A percentile compares a stretch with the other conserved stretches of the same genome.
phyloP scores from a whole-genome alignment of 2,797 vertebrate species.

The Uromys caudimaculatus region DNA sequence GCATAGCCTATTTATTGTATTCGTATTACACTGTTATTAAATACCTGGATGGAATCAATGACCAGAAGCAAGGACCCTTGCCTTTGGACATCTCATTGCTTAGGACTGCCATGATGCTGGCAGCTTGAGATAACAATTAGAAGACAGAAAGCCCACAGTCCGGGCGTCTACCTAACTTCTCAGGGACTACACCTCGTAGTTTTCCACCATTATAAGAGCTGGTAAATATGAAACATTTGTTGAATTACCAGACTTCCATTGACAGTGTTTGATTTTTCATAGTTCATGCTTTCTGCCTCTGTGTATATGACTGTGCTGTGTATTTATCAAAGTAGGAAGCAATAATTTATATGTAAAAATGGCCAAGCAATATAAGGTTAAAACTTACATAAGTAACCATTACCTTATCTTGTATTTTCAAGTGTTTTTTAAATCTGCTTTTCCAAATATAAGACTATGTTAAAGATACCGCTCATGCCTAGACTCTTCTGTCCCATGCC shows the following conservation, averaged over 20 bases:
- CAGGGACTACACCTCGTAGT: constrained; percentile 89
- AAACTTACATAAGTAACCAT: constrained; percentile 87
- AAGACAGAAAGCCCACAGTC: constrained; percentile 79
- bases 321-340: constrained; percentile 92
- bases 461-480: constrained; percentile 79
- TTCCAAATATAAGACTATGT: constrained; percentile 89
- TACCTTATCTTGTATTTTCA: constrained; percentile 89
- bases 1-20: constrained; percentile 89
- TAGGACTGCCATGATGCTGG: constrained; percentile 78
- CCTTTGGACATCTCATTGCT: constrained; percentile 70
- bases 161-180: constrained; percentile 88
- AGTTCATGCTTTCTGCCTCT: constrained; percentile 89
- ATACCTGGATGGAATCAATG: constrained; percentile 80
- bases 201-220: constrained; percentile 84
- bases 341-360: constrained; percentile 95
- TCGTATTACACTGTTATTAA: constrained; percentile 82
- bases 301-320: constrained; percentile 92
- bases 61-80: constrained; percentile 81
- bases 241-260: constrained; percentile 89
- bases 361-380: constrained; percentile 90
- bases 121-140: constrained; percentile 83
- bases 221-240: constrained; percentile 92
- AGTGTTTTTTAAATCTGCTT: constrained; percentile 89
- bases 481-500: constrained; percentile 54
- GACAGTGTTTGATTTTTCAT: constrained; percentile 85